phyloP scores from a whole-genome alignment of 2,113 vertebrate species.

The Ophthalmolycus amberensis region DNA sequence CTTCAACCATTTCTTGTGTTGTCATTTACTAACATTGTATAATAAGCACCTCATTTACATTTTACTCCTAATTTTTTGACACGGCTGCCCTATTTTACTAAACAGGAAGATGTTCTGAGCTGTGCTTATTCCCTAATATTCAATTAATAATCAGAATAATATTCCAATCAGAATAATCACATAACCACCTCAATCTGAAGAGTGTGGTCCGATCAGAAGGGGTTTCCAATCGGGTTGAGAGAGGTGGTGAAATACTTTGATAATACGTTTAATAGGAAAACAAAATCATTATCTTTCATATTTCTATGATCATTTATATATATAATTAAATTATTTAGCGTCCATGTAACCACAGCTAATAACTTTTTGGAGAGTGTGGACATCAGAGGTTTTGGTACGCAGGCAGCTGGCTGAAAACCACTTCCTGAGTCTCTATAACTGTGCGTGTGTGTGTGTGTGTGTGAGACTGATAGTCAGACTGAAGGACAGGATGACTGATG shows the following conservation, averaged over 20 bases:
- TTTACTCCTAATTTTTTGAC: not conserved
- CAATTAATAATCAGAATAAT: too few relatives aligned
- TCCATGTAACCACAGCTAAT: not conserved
- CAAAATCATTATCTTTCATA: not conserved
- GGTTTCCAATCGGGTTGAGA: too few relatives aligned
- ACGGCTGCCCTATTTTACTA: not conserved
- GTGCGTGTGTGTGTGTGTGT: conserved; percentile 23
- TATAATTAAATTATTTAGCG: too few relatives aligned
- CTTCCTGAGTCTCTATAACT: conserved; percentile 33
- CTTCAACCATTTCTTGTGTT: not conserved
- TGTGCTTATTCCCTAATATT: too few relatives aligned
- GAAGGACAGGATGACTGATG: conserved; percentile 80
- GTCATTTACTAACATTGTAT: not conserved
- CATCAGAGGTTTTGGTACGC: conserved; percentile 7
- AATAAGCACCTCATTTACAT: not conserved
- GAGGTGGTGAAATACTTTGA: not conserved
- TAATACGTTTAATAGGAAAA: not conserved
- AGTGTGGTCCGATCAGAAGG: too few relatives aligned
- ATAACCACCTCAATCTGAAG: too few relatives aligned
- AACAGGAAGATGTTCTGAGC: not conserved
- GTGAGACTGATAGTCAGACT: conserved; percentile 62
- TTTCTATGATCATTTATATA: too few relatives aligned
- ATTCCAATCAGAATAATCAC: too few relatives aligned
- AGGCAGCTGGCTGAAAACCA: conserved; percentile 8
- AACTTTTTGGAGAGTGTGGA: not conserved